phyloP scores from a whole-genome alignment of 2,888 invertebrate genomes.

The Drosophila paramelanica region DNA sequence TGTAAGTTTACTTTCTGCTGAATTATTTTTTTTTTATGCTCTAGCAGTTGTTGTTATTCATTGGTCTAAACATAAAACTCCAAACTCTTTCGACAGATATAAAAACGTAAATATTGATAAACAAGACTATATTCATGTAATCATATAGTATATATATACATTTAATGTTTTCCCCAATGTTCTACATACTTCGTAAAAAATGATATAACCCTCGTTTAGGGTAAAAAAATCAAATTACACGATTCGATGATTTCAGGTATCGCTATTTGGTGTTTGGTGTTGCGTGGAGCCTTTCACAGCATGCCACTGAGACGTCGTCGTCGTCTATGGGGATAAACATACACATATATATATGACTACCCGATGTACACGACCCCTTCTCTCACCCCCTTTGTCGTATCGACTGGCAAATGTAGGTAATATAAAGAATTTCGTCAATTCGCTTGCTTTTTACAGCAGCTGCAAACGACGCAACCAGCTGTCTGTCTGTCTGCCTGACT shows the following conservation, averaged over 20 bases:
- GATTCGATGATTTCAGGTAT: conserved; percentile 83
- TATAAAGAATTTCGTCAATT: conserved; percentile 47
- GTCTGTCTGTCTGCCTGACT: neutral
- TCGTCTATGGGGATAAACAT: neutral
- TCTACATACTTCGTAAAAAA: too few species aligned
- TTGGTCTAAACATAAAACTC: too few species aligned
- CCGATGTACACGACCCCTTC: neutral
- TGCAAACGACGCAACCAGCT: conserved; percentile 15
- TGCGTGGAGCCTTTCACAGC: conserved; percentile 19
- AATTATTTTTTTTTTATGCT: too few species aligned
- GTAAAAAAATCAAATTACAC: conserved; percentile 82
- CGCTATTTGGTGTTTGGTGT: conserved; percentile 71
- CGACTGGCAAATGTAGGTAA: conserved; percentile 30
- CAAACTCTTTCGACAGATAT: too few species aligned
- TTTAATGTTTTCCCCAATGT: neutral
- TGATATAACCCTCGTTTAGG: neutral
- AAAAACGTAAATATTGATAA: too few species aligned
- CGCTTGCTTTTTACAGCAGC: conserved; percentile 18
- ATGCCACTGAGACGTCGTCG: conserved; percentile 5
- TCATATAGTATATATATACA: too few species aligned
- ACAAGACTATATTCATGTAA: neutral
- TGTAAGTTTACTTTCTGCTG: too few species aligned
- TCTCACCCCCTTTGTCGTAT: neutral
- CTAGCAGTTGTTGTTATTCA: too few species aligned
- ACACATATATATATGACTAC: neutral